These are phyloP conservation scores for Bubalus kerabau DNA, from an alignment of 2,113 vertebrate species.

Conservation along the genomic window DNA sequence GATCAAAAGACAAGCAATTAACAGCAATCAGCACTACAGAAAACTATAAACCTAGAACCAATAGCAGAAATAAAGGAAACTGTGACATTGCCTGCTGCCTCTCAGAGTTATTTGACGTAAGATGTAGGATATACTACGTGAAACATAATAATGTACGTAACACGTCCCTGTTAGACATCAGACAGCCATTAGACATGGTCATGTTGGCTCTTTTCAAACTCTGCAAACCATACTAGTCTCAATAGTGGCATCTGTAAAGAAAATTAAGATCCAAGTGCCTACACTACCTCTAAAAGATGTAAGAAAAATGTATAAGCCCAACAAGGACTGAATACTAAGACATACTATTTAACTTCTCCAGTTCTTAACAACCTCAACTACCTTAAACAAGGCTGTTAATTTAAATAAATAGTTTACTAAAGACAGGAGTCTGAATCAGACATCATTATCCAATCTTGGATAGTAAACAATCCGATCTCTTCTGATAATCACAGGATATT, in stretches of 20 bases:
- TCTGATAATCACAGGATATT: neutral
- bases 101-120: neutral
- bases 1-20: conserved; percentile 8
- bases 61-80: neutral
- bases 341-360: neutral
- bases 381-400: neutral
- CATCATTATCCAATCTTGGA: neutral
- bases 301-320: neutral
- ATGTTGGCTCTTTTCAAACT: neutral
- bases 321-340: neutral
- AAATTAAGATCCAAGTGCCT: neutral
- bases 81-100: neutral
- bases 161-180: neutral
- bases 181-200: neutral
- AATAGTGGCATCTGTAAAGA: neutral
- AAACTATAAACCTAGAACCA: neutral
- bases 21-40: neutral
- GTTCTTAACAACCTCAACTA: neutral
- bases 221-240: neutral
- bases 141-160: neutral
- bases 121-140: neutral
- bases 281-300: neutral
- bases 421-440: neutral
- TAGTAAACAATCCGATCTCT: neutral
- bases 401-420: neutral